phyloP scores from a whole-genome alignment of 2,888 invertebrate genomes.

The Leptopilina syphax region DNA sequence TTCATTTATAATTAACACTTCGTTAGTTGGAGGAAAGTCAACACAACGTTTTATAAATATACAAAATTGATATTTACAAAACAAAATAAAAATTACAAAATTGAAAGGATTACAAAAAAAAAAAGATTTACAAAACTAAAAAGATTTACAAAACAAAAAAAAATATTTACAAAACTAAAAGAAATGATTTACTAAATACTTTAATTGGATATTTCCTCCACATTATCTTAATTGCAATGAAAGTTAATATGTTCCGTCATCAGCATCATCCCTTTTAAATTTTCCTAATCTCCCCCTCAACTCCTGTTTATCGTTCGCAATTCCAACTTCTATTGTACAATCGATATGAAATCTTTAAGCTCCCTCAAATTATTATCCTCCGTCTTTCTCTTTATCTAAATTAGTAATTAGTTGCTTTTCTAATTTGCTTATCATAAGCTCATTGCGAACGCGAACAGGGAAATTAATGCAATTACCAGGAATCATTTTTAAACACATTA shows the following conservation, averaged over 20 bases:
- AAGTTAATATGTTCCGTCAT: neutral
- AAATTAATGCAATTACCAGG: too few relatives aligned
- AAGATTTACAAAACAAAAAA: too few relatives aligned
- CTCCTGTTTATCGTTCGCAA: neutral
- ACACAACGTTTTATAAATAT: neutral
- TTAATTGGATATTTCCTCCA: neutral
- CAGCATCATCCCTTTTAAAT: neutral
- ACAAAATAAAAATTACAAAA: too few relatives aligned
- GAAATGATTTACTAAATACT: neutral
- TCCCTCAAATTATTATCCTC: conserved; percentile 10
- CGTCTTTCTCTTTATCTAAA: neutral
- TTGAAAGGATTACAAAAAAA: too few relatives aligned
- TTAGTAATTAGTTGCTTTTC: conserved; percentile 5
- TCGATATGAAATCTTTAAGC: neutral
- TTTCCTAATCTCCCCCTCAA: neutral
- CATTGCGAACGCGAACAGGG: neutral
- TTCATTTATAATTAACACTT: neutral
- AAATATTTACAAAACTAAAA: too few relatives aligned
- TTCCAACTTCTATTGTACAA: conserved; percentile 9
- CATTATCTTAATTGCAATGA: neutral
- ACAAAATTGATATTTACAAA: too few relatives aligned
- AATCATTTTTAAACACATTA: too few relatives aligned
- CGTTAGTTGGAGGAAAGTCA: neutral
- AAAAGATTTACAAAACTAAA: too few relatives aligned
- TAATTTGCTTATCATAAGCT: conserved; percentile 32